Conservation (phyloP, 2,113 vertebrate genomes). For the Dermatemys mawii region DNA sequence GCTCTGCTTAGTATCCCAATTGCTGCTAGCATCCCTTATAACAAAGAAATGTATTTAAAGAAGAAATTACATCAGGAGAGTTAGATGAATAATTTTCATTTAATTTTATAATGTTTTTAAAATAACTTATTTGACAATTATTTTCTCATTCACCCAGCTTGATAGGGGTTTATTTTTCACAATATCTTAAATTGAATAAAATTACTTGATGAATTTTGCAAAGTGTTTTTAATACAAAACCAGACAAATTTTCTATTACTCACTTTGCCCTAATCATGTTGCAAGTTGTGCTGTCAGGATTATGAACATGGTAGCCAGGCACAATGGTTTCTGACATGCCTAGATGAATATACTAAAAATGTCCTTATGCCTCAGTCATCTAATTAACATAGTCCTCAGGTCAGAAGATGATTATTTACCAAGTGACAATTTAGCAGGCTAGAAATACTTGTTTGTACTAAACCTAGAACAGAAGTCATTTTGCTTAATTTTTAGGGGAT, state of each 20-base stretch:
- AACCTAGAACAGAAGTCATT: constrained; percentile 28
- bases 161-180: neutral
- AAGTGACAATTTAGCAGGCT: constrained; percentile 50
- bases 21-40: neutral
- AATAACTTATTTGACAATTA: neutral
- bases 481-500: neutral
- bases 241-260: constrained; percentile 20
- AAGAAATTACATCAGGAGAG: neutral
- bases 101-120: neutral
- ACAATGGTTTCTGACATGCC: constrained; percentile 70
- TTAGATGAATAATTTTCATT: neutral
- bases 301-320: neutral
- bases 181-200: neutral
- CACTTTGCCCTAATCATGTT: constrained; percentile 18
- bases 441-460: constrained; percentile 24
- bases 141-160: neutral
- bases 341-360: constrained; percentile 62
- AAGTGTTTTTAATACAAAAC: constrained; percentile 9
- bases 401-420: constrained; percentile 60
- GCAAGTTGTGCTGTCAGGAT: constrained; percentile 57
- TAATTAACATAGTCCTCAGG: constrained; percentile 64
- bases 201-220: neutral
- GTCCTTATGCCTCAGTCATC: constrained; percentile 27
- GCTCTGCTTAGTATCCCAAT: neutral
- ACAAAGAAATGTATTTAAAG: neutral